phyloP scores from a whole-genome alignment of 2,113 vertebrate species.

The Desmodus rotundus region DNA sequence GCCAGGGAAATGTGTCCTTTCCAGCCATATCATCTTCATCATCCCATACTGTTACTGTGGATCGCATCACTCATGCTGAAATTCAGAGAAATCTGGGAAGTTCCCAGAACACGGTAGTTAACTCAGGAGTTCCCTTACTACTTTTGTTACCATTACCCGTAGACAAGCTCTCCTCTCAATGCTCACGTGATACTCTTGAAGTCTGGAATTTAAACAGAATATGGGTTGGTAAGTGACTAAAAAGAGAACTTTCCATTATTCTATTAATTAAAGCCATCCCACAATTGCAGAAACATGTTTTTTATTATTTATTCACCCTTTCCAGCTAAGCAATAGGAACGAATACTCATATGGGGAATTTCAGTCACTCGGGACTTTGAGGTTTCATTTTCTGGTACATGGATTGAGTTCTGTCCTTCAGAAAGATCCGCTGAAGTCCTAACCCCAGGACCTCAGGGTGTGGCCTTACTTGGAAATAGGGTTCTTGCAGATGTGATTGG shows the following conservation, averaged over 20 bases:
- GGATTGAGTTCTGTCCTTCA: not conserved
- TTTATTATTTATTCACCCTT: conserved; percentile 52
- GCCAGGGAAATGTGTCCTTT: conserved; percentile 18
- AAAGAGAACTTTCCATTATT: conserved; percentile 33
- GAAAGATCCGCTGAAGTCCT: not conserved
- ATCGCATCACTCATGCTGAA: not conserved
- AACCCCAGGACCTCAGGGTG: not conserved
- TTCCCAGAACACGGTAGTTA: not conserved
- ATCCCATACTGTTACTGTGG: not conserved
- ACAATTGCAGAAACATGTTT: conserved; percentile 10
- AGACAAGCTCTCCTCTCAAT: not conserved
- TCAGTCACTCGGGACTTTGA: not conserved
- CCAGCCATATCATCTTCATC: not conserved
- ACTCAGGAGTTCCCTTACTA: not conserved
- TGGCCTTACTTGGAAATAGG: not conserved
- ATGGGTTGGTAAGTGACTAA: conserved; percentile 36
- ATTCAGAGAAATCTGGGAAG: not conserved
- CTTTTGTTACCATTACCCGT: not conserved
- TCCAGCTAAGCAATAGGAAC: not conserved
- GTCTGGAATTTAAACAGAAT: conserved; percentile 30
- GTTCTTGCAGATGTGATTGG: not conserved
- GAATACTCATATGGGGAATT: not conserved
- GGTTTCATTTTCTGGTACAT: not conserved
- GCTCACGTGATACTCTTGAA: not conserved
- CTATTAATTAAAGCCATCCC: conserved; percentile 46